Conservation (phyloP, 2,797 vertebrate species). For the Characodon lateralis region DNA sequence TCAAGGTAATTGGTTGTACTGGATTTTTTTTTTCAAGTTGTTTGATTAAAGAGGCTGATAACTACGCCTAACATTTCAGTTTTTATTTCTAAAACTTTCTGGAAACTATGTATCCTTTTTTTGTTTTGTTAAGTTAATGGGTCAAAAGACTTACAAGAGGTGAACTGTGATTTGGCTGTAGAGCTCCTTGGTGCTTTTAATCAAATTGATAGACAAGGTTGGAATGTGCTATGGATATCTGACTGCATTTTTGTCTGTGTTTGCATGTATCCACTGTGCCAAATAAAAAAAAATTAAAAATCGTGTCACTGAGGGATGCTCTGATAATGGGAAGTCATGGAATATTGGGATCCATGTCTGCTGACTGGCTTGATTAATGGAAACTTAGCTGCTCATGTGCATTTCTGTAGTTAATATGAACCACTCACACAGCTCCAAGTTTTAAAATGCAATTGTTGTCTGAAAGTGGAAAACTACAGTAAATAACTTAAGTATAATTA, state of each 20-base stretch:
- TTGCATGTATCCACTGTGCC: slow-evolving; percentile 15
- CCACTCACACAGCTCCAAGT: neutral
- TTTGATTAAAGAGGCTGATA: too few relatives aligned
- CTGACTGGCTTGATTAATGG: neutral
- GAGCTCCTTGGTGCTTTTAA: slow-evolving; percentile 60
- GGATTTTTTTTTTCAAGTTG: too few relatives aligned
- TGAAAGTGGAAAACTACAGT: neutral
- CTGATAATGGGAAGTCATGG: slow-evolving; percentile 17
- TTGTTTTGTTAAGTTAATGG: too few relatives aligned
- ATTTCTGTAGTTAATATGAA: neutral
- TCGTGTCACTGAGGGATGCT: slow-evolving; percentile 19
- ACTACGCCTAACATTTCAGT: too few relatives aligned
- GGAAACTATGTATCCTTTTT: too few relatives aligned
- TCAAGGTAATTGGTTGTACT: too few relatives aligned
- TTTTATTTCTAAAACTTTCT: too few relatives aligned
- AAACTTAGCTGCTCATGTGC: neutral
- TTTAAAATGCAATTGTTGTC: neutral
- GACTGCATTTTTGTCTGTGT: slow-evolving; percentile 48
- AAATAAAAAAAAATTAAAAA: slow-evolving; percentile 10
- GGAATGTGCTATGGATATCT: slow-evolving; percentile 52
- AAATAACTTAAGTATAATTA: too few relatives aligned
- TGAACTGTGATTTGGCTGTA: slow-evolving; percentile 73
- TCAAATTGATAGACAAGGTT: slow-evolving; percentile 69
- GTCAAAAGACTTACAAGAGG: slow-evolving; percentile 12
- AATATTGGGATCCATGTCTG: slow-evolving; percentile 18